Evolutionary conservation across 1,140 invertebrate genomes (phyloP), one percentile per base, ranked within the genome.

Genomic region (Drosophila miranda): DNA sequence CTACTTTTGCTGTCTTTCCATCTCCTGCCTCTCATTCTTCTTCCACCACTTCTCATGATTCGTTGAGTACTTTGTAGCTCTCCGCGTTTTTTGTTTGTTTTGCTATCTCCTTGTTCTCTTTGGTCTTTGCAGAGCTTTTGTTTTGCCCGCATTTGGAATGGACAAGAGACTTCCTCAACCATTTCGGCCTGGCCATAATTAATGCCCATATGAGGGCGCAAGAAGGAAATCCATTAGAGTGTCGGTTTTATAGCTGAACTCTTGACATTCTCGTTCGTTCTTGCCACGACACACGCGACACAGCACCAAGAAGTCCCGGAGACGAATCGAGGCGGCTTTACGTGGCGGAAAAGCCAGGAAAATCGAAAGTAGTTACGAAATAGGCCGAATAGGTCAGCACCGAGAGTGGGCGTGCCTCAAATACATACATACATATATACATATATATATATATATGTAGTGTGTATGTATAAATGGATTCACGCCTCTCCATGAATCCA

Each of bases 401-500:
- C 61, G 78, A 59, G 55, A 64, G 70, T 64, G 71, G 51, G 46
- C 13, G 50, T 38, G 42, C 34, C 38, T 44, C 14, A 21, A 26
- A 46, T 4, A 13, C 21, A 23, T 30, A 30, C 9, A 50, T 49
- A 23, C 26, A 41, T 52, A 16, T 58, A n/a, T n/a, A n/a, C n/a
- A n/a, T n/a, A n/a, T n/a, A n/a, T n/a, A 42, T 34, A 21, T 16
- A 19, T 19, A 19, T 19, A 1, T 19, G 16, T 1, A 19, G 19
- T 19, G 2, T 19, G 19, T 19, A 19, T 19, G 19, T 41, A 76
- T 41, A 76, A 60, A 49, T 53, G 53, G 54, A 73, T 56, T 78
- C 48, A 82, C 73, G 73, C 59, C 73, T 82, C 53, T 78, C 45
- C 59, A 70, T 79, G 51, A 48, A 66, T 86, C 73, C 68, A 84